Evolutionary conservation across 2,113 vertebrate genomes (phyloP).

Genomic region (Cavia porcellus): DNA sequence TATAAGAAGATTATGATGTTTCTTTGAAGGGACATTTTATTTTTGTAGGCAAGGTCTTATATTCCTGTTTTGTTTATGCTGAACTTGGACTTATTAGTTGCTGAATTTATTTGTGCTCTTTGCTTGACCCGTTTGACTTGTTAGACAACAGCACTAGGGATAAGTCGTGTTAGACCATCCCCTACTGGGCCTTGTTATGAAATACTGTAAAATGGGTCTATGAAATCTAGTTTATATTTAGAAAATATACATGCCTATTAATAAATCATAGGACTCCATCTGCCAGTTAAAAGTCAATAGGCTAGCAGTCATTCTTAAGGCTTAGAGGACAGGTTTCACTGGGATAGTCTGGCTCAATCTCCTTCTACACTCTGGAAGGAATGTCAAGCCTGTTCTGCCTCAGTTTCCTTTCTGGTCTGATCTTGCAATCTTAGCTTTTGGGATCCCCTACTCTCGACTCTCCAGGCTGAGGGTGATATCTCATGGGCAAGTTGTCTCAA

Average conservation of each 20-base stretch:
- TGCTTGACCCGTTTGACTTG: not conserved
- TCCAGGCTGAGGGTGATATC: not conserved
- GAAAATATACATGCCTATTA: not conserved
- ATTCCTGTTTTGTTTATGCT: not conserved
- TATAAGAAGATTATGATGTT: not conserved
- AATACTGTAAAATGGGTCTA: not conserved
- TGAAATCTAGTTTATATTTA: not conserved
- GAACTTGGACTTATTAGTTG: not conserved
- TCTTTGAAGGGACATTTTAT: not conserved
- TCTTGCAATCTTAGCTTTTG: not conserved
- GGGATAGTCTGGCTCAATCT: not conserved
- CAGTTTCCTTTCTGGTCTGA: not conserved
- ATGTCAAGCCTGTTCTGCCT: not conserved
- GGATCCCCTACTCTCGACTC: not conserved
- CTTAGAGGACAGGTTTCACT: not conserved
- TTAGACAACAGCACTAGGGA: not conserved
- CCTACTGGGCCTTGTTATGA: not conserved
- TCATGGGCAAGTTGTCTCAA: not conserved
- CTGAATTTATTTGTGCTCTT: not conserved
- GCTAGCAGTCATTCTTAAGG: not conserved
- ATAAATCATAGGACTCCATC: not conserved
- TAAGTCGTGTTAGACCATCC: not conserved
- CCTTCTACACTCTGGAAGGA: not conserved
- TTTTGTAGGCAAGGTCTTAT: not conserved
- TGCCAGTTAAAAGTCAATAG: not conserved